A percentile compares a stretch with the other conserved stretches of the same genome.
These are phyloP conservation scores for Aromia moschata DNA, from an alignment of 2,888 invertebrate genomes.

Conservation along the genomic window DNA sequence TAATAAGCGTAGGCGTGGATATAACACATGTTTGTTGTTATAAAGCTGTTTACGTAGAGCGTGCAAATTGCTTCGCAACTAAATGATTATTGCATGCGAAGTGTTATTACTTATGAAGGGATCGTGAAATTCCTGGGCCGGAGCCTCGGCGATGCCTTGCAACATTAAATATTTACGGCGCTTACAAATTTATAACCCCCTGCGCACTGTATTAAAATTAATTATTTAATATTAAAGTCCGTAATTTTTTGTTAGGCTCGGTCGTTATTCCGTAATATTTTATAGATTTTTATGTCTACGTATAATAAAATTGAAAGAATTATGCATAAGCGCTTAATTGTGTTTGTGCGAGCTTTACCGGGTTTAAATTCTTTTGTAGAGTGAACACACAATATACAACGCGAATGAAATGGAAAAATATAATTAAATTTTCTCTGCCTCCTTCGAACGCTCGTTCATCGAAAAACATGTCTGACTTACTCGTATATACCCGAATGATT, in stretches of 20 bases:
- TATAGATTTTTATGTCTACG: slow-evolving; percentile 52
- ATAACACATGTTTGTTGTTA: slow-evolving; percentile 55
- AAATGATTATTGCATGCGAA: slow-evolving; percentile 61
- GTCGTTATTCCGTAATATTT: slow-evolving; percentile 49
- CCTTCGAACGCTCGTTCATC: slow-evolving; percentile 19
- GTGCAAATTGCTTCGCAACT: slow-evolving; percentile 59
- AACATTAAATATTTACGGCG: slow-evolving; percentile 60
- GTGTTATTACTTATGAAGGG: slow-evolving; percentile 55
- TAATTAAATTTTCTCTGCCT: slow-evolving; percentile 26
- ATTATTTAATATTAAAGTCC: slow-evolving; percentile 70
- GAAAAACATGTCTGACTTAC: slow-evolving; percentile 14
- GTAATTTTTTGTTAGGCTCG: slow-evolving; percentile 65
- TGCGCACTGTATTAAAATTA: slow-evolving; percentile 68
- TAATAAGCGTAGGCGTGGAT: slow-evolving; percentile 53
- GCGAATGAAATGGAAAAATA: slow-evolving; percentile 30
- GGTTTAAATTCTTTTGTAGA: slow-evolving; percentile 36
- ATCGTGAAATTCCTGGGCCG: slow-evolving; percentile 58
- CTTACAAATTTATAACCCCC: slow-evolving; percentile 62
- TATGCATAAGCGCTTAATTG: slow-evolving; percentile 56
- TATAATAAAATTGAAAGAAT: slow-evolving; percentile 56
- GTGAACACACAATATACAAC: slow-evolving; percentile 23
- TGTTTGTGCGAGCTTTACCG: slow-evolving; percentile 45
- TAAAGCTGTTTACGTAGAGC: slow-evolving; percentile 57
- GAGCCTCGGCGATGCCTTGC: slow-evolving; percentile 55
- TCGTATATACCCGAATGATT: slow-evolving; percentile 12